Evolutionary conservation across 1,140 invertebrate species (phyloP), one percentile per base, ranked within the genome.

Genomic region (Tribolium madens): DNA sequence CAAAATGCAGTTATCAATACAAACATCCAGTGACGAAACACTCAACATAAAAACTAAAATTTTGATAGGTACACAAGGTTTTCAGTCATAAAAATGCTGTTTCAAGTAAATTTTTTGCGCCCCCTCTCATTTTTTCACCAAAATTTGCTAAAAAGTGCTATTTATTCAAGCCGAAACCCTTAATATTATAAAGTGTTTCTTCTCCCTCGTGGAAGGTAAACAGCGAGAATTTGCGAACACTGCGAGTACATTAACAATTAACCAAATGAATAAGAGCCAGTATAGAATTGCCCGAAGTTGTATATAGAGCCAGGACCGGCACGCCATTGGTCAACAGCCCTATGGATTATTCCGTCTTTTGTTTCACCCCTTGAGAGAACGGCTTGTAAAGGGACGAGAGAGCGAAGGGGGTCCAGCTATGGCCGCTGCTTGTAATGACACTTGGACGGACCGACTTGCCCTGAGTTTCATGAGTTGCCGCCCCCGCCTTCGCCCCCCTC

Each of bases 281-380:
- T 72, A 31, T 52, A 72, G 70, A 72, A 72, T 72, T 31, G 46
- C 70, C 50, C 4, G 12, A 47, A 72, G 70, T 36, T 31, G 50
- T 72, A 50, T 50, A 72, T 33, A 72, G 14, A 52, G 14, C 50
- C 12, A 36, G 48, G 48, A 36, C 70, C 57, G 71, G 80, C 78
- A 78, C 82, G 84, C 84, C 83, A 84, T 84, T 84, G 84, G 84
- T 84, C 84, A 84, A 76, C 84, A 79, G 79, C 83, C 82, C 84
- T 84, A 84, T 84, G 84, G 84, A 84, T 84, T 84, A 84, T 84
- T 84, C 84, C 81, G 83, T 84, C 84, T 84, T 84, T 84, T 84
- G 84, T 84, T 84, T 84, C 84, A 83, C 81, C 83, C 81, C 79
- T 73, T 79, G 78, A 57, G 73, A 47, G 57, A 57, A 10, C 52